Evolutionary conservation across 1,140 invertebrate species (phyloP).

Genomic region (Cepaea nemoralis): DNA sequence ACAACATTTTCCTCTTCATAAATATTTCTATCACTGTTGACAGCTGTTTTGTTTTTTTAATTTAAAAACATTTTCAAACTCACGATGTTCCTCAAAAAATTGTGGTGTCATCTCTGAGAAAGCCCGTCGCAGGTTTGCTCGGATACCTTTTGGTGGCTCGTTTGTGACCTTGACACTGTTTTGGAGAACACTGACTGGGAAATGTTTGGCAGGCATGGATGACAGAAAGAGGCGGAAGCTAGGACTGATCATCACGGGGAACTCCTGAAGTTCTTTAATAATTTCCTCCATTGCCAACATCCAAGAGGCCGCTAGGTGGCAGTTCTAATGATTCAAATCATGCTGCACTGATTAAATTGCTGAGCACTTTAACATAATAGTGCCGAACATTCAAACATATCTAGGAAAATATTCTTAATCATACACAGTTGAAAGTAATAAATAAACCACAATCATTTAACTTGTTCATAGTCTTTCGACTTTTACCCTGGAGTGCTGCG

Average conservation of each 20-base stretch:
- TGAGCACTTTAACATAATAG: too few relatives aligned
- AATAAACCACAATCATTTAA: too few relatives aligned
- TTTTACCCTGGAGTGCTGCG: too few relatives aligned
- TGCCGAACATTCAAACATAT: too few relatives aligned
- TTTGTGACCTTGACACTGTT: constrained; percentile 74
- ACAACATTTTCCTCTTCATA: neutral
- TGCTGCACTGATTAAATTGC: too few relatives aligned
- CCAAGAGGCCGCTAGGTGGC: constrained; percentile 73
- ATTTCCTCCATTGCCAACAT: constrained; percentile 71
- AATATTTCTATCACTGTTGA: neutral
- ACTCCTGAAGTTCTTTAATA: constrained; percentile 68
- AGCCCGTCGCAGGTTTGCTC: constrained; percentile 81
- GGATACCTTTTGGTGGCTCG: constrained; percentile 74
- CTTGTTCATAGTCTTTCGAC: too few relatives aligned
- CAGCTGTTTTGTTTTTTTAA: neutral
- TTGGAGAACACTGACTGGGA: constrained; percentile 72
- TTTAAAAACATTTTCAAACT: too few relatives aligned
- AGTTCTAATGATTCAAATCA: constrained; percentile 62
- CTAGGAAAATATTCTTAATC: too few relatives aligned
- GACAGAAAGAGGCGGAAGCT: constrained; percentile 72
- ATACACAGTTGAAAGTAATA: too few relatives aligned
- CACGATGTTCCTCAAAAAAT: constrained; percentile 86
- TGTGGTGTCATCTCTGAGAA: constrained; percentile 69
- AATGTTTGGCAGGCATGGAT: constrained; percentile 71
- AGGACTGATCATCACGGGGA: constrained; percentile 65